phyloP scores from a whole-genome alignment of 2,888 invertebrate genomes.

The Ptychoptera contaminata region DNA sequence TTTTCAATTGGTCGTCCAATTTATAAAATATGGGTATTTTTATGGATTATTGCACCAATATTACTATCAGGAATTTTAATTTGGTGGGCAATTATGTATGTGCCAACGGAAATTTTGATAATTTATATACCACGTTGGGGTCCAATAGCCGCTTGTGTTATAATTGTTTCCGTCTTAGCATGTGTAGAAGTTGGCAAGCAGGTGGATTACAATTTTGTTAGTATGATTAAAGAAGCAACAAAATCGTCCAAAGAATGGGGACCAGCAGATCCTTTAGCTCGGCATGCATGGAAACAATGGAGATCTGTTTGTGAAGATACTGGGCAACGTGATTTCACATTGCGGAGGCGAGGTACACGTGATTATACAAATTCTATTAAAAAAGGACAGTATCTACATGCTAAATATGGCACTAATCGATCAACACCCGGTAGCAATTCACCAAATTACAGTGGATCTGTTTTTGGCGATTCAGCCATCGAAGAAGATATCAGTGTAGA shows the following conservation, averaged over 20 bases:
- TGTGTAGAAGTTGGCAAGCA: slow-evolving; percentile 29
- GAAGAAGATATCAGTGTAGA: slow-evolving; percentile 31
- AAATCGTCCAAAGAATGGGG: slow-evolving; percentile 33
- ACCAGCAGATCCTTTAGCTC: slow-evolving; percentile 29
- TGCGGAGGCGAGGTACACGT: slow-evolving; percentile 28
- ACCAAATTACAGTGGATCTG: slow-evolving; percentile 31
- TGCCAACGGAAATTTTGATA: slow-evolving; percentile 21
- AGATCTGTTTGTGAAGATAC: slow-evolving; percentile 31
- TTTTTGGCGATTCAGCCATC: slow-evolving; percentile 31
- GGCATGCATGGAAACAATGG: slow-evolving; percentile 33
- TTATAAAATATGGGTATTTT: slow-evolving; percentile 25
- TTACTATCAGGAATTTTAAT: slow-evolving; percentile 25
- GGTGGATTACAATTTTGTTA: slow-evolving; percentile 32
- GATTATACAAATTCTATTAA: slow-evolving; percentile 32
- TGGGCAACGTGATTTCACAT: slow-evolving; percentile 28
- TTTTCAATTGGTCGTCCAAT: slow-evolving; percentile 31
- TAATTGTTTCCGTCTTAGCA: slow-evolving; percentile 23
- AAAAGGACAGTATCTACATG: slow-evolving; percentile 25
- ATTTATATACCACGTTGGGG: slow-evolving; percentile 28
- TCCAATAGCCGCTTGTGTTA: slow-evolving; percentile 25
- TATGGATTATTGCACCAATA: slow-evolving; percentile 29
- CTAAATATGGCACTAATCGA: slow-evolving; percentile 16
- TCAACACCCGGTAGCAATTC: slow-evolving; percentile 30
- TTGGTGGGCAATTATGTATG: slow-evolving; percentile 31
- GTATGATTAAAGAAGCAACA: slow-evolving; percentile 31